phyloP scores from a whole-genome alignment of 35 echinoderm and acorn worm genomes.

The Apostichopus parvimensis region DNA sequence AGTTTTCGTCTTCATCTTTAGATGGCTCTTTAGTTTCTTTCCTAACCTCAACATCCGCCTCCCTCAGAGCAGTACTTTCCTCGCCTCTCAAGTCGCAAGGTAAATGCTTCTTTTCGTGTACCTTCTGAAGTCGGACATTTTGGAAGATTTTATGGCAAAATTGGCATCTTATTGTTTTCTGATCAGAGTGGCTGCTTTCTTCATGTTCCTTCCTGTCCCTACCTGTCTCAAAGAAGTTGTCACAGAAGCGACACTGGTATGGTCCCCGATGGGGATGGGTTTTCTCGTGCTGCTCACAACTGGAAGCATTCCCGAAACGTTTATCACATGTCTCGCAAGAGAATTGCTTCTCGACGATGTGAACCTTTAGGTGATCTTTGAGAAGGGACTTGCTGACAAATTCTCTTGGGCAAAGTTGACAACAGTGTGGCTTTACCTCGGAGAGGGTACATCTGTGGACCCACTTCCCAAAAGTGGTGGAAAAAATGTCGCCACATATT shows the following conservation, averaged over 20 bases:
- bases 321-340: not conserved
- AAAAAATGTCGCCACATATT: not conserved
- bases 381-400: not conserved
- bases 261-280: not conserved
- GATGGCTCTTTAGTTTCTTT: not conserved
- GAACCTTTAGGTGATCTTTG: not conserved
- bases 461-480: not conserved
- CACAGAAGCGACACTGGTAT: not conserved
- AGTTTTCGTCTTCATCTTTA: not conserved
- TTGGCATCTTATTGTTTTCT: not conserved
- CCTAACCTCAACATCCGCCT: not conserved
- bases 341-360: not conserved
- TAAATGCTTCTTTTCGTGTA: conserved; percentile 8
- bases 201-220: conserved; percentile 6
- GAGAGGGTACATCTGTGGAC: not conserved
- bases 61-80: no score
- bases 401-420: not conserved
- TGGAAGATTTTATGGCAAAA: not conserved
- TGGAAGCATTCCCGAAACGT: not conserved
- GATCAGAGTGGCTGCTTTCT: not conserved
- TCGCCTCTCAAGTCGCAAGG: not conserved
- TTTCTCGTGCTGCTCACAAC: not conserved
- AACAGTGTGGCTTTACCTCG: not conserved
- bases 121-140: not conserved
- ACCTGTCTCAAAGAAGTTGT: not conserved